Evolutionary conservation across 2,113 vertebrate genomes (phyloP).

Genomic region (Pogona vitticeps): DNA sequence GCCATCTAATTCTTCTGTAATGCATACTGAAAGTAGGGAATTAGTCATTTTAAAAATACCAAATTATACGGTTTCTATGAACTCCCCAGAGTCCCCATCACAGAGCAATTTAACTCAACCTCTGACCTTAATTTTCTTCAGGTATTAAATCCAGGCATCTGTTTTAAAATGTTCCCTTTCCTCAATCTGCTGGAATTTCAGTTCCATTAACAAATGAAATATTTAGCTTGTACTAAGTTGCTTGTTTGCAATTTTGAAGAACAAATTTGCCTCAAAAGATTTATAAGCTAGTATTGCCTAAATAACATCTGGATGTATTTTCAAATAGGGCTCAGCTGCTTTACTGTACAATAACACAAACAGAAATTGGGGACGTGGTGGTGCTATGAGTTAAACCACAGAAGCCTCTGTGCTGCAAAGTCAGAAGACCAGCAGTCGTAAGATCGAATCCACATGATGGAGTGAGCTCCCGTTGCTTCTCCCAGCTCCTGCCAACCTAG

Average conservation of each 20-base stretch:
- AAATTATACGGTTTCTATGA: conserved; percentile 7
- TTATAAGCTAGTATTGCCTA: too few species aligned
- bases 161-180: neutral
- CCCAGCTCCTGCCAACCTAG: too few species aligned
- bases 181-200: neutral
- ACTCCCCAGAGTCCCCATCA: neutral
- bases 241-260: neutral
- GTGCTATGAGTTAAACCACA: too few species aligned
- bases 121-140: neutral
- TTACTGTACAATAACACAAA: too few species aligned
- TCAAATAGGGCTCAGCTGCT: too few species aligned
- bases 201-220: neutral
- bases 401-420: too few species aligned
- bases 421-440: too few species aligned
- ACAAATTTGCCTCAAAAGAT: neutral
- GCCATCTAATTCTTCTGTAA: neutral
- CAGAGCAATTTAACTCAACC: neutral
- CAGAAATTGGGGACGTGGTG: too few species aligned
- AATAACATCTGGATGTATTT: too few species aligned
- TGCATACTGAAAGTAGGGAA: neutral
- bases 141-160: neutral
- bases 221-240: neutral
- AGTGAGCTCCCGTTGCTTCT: too few species aligned
- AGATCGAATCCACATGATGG: too few species aligned
- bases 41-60: neutral